Percentiles rank a stretch among this genome's conserved stretches.
These are phyloP conservation scores for Sphaeridia pumilis DNA, from an alignment of 2,888 invertebrate genomes.

Conservation along the genomic window DNA sequence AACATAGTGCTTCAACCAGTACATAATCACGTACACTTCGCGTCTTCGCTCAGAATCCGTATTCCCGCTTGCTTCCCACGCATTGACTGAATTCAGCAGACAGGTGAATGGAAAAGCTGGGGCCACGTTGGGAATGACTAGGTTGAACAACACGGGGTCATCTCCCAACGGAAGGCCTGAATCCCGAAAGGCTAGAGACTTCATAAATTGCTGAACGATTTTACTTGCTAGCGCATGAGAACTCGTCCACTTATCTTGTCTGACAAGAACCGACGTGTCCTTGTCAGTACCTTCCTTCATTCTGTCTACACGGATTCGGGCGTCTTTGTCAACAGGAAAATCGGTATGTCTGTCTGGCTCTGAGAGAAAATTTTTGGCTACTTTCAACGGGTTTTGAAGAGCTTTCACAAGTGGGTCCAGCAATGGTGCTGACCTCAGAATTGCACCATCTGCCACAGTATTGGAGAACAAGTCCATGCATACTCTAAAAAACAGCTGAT, in stretches of 20 bases:
- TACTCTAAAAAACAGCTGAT: too few relatives aligned
- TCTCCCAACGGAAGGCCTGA: neutral
- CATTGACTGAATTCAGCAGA: too few relatives aligned
- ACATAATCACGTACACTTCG: conserved; percentile 4
- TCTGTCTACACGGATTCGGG: too few relatives aligned
- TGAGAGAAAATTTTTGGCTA: conserved; percentile 4
- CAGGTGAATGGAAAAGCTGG: conserved; percentile 8
- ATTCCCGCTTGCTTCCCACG: conserved; percentile 3
- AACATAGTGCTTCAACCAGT: conserved; percentile 7
- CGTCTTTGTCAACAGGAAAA: too few relatives aligned
- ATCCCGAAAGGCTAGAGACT: neutral
- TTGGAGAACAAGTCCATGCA: too few relatives aligned
- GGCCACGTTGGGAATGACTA: conserved; percentile 8
- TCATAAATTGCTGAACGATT: conserved; percentile 8
- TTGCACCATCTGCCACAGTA: neutral
- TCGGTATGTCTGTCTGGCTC: neutral
- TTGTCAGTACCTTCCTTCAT: too few relatives aligned
- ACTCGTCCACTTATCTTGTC: neutral
- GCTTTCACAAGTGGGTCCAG: conserved; percentile 8
- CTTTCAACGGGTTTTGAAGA: conserved; percentile 8
- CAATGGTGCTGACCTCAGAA: conserved; percentile 2
- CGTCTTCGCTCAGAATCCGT: conserved; percentile 10
- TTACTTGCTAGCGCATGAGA: neutral
- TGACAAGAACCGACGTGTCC: too few relatives aligned
- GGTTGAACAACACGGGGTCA: conserved; percentile 11